A percentile compares a stretch with the other conserved stretches of the same genome.
Evolutionary conservation across 2,888 invertebrate species (phyloP).

Genomic region (Epirrita christyi): DNA sequence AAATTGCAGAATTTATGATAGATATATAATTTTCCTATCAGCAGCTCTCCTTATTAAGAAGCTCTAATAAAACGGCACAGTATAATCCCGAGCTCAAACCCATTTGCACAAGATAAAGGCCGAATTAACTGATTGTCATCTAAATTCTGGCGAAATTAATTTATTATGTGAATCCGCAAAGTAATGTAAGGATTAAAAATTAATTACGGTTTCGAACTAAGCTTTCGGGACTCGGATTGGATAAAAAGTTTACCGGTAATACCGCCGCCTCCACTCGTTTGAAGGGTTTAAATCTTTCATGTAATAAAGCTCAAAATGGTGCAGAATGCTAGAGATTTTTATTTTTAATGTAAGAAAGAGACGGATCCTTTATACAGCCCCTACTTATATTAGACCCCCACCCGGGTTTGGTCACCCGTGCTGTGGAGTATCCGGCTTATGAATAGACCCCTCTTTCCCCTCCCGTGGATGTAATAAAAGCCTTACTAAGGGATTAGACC

Average conservation of each 20-base stretch:
- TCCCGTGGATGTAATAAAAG: too few relatives aligned
- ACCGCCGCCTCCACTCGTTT: constrained; percentile 39
- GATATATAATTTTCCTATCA: constrained; percentile 3
- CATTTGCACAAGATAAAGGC: constrained; percentile 50
- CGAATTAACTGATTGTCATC: constrained; percentile 62
- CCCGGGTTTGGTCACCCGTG: too few relatives aligned
- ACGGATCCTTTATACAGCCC: too few relatives aligned
- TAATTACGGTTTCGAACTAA: constrained; percentile 70
- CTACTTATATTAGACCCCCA: too few relatives aligned
- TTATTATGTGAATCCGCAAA: constrained; percentile 71
- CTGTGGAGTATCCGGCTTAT: too few relatives aligned
- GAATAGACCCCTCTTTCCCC: too few relatives aligned
- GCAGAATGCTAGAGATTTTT: background rate
- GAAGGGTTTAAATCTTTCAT: constrained; percentile 21
- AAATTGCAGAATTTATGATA: background rate
- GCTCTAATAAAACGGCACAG: constrained; percentile 43
- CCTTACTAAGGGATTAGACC: too few relatives aligned
- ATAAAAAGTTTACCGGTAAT: constrained; percentile 59
- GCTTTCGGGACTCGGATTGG: constrained; percentile 51
- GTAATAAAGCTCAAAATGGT: constrained; percentile 1
- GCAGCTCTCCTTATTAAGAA: constrained; percentile 37
- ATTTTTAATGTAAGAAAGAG: too few relatives aligned
- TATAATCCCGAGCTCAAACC: constrained; percentile 42
- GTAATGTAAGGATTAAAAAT: constrained; percentile 75
- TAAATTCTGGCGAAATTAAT: constrained; percentile 60